Base-by-base conservation (phyloP, 1,140 invertebrate species). In the Ctenoplectra terminalis region DNA sequence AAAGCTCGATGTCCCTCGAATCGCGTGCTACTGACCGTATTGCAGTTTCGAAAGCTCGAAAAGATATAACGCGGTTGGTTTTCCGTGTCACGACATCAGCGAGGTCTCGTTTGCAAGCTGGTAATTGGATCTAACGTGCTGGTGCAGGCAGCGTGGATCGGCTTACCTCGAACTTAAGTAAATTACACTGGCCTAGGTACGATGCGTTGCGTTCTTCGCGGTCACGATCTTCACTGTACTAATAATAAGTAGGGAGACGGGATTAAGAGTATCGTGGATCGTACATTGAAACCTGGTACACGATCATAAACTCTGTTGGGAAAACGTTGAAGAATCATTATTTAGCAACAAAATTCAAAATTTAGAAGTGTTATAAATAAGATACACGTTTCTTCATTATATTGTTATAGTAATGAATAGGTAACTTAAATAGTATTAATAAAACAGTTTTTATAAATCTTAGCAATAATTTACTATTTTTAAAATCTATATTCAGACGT, bases 61-160 rank as follows among this genome's bases (percentile, higher is more conserved):
- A 54, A 29, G 37, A 56, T 66, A 40, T 34, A n/a, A 15, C 1
- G 23, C 40, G 60, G 37, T 46, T 48, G 26, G 60, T 74, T 81
- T 69, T 79, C 50, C 40, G 31, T 81, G 60, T 56, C 67, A 54
- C 67, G 54, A 85, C 56, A 64, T 86, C 74, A 64, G 48, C 50
- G 43, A 40, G 69, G 50, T 69, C 60, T 70, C 26, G 17, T 37
- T 23, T 46, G 67, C 58, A 40, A 81, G 43, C 23, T 50, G 17
- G 71, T 86, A 86, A 86, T 86, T 77, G 83, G 79, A 86, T 85
- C 67, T 81, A 67, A 72, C 50, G n/a, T n/a, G 23, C 5, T 48
- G n/a, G 20, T 43, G 31, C 26, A n/a, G 31, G n/a, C 17, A 71
- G 8, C 34, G 29, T 13, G 20, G 46, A 60, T 76, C 46, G 60